Base-by-base conservation (phyloP, 2,113 vertebrate genomes). In the Oncorhynchus kisutch region DNA sequence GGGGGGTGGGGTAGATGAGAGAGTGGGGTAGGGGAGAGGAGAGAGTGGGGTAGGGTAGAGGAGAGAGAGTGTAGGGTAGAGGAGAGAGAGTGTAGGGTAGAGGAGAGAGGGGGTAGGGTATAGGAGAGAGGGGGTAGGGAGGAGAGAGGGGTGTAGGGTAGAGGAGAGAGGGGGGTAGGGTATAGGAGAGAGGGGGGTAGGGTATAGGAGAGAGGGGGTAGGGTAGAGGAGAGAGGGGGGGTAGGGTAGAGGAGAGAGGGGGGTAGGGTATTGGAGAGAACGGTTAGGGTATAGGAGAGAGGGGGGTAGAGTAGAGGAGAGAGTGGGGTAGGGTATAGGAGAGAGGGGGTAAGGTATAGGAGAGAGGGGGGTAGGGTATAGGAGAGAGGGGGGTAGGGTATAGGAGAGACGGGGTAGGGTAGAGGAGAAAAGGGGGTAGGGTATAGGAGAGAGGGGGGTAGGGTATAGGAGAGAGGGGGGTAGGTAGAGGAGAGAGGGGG, bases 181-280 rank as follows among this genome's bases (percentile, higher is more conserved):
- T 5, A 39, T 1, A 39, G 34, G 34, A 39, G 34, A 39, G 29
- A 31, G 1, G 29, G 0, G 29, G 27, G 24, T 24, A 24, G 24
- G 24, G 24, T 24, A 24, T 24, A 24, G 24, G 27, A 25, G 49
- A 24, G 24, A 8, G 31, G 45, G n/a, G 31, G 77, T 81, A 84
- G 85, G 82, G 86, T 70, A 74, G 49, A 92, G 95, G 93, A 95
- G 90, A 95, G 92, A 92, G 91, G 89, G 94, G 91, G 89, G 94
- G 2, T 27, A 27, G 27, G 27, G 27, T 27, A 27, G 27, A 27
- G 27, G 27, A 27, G 27, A 27, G 27, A 2, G 29, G 94, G 94
- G 91, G 92, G 95, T 34, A 34, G 34, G 1, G 24, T 24, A 24
- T 24, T 1, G 24, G 24, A 24, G 24, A 24, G 24, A 24, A n/a